A percentile compares a stretch with the other conserved stretches of the same genome.
These are phyloP conservation scores for Coremacera marginata DNA, from an alignment of 2,888 invertebrate genomes.

Conservation along the genomic window DNA sequence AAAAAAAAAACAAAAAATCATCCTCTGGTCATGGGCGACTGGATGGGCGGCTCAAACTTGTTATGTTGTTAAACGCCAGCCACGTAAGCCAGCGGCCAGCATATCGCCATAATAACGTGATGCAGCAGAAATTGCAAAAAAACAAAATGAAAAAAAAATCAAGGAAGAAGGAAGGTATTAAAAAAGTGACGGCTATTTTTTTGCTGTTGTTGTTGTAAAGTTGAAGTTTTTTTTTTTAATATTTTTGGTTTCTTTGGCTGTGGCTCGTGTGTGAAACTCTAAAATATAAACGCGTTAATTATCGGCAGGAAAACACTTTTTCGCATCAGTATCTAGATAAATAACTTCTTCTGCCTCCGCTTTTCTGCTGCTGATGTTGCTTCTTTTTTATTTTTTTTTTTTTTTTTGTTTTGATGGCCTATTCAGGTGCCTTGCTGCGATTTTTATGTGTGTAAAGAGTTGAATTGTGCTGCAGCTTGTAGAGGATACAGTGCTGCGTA, in stretches of 20 bases:
- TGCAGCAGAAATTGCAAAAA: background rate
- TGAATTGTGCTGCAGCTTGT: background rate
- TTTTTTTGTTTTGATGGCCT: background rate
- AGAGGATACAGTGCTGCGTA: background rate
- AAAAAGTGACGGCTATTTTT: background rate
- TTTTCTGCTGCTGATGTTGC: background rate
- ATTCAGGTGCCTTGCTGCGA: background rate
- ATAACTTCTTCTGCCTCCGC: background rate
- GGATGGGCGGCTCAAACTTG: slow-evolving; percentile 46
- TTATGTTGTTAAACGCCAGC: slow-evolving; percentile 43
- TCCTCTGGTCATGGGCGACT: slow-evolving; percentile 17
- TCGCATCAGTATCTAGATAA: slow-evolving; percentile 49
- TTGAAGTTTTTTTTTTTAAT: background rate
- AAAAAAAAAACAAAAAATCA: slow-evolving; percentile 4
- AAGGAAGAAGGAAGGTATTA: background rate
- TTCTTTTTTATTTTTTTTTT: background rate
- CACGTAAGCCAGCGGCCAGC: slow-evolving; percentile 10
- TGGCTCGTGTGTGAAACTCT: slow-evolving; percentile 37
- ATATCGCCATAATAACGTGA: slow-evolving; percentile 16
- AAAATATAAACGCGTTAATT: slow-evolving; percentile 48
- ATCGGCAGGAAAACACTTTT: slow-evolving; percentile 51
- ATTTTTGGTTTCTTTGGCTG: slow-evolving; percentile 48
- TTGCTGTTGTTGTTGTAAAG: slow-evolving; percentile 12
- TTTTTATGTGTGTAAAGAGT: background rate
- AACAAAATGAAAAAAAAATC: background rate